These are phyloP conservation scores for Episyrphus balteatus DNA, from an alignment of 1,140 invertebrate species.

Conservation along the genomic window DNA sequence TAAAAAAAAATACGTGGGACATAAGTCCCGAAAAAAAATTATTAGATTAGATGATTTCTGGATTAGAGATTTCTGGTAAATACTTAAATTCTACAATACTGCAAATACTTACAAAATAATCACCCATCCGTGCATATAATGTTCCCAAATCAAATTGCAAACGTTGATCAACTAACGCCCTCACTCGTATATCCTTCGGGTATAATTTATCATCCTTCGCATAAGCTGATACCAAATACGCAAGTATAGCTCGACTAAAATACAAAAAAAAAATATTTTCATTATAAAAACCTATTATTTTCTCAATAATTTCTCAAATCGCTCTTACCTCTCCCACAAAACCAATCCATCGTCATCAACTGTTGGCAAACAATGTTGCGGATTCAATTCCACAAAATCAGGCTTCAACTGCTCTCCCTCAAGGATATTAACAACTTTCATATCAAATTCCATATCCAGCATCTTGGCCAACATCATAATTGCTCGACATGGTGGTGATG, in stretches of 20 bases:
- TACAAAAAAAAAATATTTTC: neutral
- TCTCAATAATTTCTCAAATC: no score
- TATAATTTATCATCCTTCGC: slow-evolving; percentile 52
- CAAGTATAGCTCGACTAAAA: slow-evolving; percentile 53
- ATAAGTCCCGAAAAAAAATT: no score
- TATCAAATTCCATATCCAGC: slow-evolving; percentile 41
- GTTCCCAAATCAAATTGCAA: slow-evolving; percentile 62
- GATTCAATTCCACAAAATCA: slow-evolving; percentile 48
- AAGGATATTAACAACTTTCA: slow-evolving; percentile 41
- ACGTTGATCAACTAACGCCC: slow-evolving; percentile 59
- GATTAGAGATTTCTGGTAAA: no score
- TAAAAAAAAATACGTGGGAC: no score
- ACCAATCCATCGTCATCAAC: slow-evolving; percentile 55
- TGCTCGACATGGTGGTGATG: slow-evolving; percentile 43
- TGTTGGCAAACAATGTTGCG: slow-evolving; percentile 54
- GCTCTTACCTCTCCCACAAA: slow-evolving; percentile 44
- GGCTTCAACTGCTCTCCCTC: slow-evolving; percentile 42
- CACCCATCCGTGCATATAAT: slow-evolving; percentile 44
- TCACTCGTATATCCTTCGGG: slow-evolving; percentile 50
- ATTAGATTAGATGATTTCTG: no score
- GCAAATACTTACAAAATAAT: slow-evolving; percentile 40
- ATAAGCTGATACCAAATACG: slow-evolving; percentile 60
- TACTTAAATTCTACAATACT: no score
- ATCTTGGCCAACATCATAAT: slow-evolving; percentile 43
- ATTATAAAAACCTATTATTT: neutral